Percentiles rank a stretch among this genome's conserved stretches.
Conservation (phyloP, 2,797 vertebrate genomes). For the Artibeus lituratus region DNA sequence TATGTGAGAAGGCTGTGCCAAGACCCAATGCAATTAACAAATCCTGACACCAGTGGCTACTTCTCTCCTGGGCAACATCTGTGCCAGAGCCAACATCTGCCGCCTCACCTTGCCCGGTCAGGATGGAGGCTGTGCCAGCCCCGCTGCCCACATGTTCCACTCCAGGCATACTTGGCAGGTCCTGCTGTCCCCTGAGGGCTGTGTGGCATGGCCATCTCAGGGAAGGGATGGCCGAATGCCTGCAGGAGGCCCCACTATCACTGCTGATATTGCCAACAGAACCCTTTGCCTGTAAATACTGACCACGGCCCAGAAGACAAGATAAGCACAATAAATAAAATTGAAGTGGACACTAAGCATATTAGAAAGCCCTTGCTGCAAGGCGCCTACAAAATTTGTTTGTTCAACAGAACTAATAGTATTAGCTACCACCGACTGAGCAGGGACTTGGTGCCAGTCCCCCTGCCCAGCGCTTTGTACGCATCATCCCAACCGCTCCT, state of each 20-base stretch:
- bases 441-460: accelerated
- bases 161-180: not conserved
- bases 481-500: not conserved
- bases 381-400: conserved; percentile 64
- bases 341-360: conserved; percentile 64
- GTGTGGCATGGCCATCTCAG: conserved; percentile 6
- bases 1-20: not conserved
- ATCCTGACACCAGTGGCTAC: not conserved
- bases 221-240: conserved; percentile 3
- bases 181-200: not conserved
- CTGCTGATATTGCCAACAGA: conserved; percentile 47
- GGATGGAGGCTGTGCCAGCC: not conserved
- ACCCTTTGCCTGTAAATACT: conserved; percentile 53
- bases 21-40: not conserved
- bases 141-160: not conserved
- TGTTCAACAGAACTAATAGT: conserved; percentile 66
- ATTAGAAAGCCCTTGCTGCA: conserved; percentile 65
- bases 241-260: not conserved
- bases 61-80: not conserved
- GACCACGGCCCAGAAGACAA: conserved; percentile 52
- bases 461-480: not conserved
- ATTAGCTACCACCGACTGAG: not conserved
- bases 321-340: conserved; percentile 70
- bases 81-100: not conserved
- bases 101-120: not conserved